These are phyloP conservation scores for Lethenteron reissneri DNA, from an alignment of 2,113 vertebrate genomes.

Conservation along the genomic window DNA sequence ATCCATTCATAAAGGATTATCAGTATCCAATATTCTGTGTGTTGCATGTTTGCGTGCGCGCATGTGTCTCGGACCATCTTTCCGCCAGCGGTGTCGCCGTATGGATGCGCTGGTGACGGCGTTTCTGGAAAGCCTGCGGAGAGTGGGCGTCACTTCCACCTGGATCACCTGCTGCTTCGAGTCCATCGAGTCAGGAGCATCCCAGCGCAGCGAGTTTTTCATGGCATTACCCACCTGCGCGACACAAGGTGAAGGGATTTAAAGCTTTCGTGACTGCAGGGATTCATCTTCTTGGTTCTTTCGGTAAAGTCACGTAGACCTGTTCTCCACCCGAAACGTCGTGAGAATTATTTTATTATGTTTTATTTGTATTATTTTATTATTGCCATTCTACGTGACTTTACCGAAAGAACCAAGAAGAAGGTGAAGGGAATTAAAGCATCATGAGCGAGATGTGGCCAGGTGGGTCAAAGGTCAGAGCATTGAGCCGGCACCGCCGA, in stretches of 20 bases:
- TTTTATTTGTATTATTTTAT: too few relatives aligned
- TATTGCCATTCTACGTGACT: too few relatives aligned
- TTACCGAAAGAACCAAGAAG: too few relatives aligned
- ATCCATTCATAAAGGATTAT: too few relatives aligned
- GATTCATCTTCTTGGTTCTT: too few relatives aligned
- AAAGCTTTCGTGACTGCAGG: neutral
- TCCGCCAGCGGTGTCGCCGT: slow-evolving; percentile 91
- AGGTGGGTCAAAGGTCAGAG: neutral
- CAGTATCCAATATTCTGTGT: too few relatives aligned
- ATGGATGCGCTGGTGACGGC: slow-evolving; percentile 95
- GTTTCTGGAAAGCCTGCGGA: slow-evolving; percentile 84
- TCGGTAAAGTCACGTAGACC: too few relatives aligned
- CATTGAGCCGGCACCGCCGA: neutral
- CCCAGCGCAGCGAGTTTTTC: slow-evolving; percentile 63
- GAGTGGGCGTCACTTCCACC: slow-evolving; percentile 88
- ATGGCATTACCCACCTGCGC: slow-evolving; percentile 81
- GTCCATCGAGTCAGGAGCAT: slow-evolving; percentile 65
- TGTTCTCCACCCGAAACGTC: too few relatives aligned
- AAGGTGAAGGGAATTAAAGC: slow-evolving; percentile 3
- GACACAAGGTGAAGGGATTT: slow-evolving; percentile 6
- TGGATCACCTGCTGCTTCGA: slow-evolving; percentile 73
- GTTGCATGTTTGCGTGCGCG: too few relatives aligned
- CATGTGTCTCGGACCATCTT: slow-evolving; percentile 50
- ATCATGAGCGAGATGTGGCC: neutral
- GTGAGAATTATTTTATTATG: neutral